phyloP scores from a whole-genome alignment of 2,888 invertebrate species.

The Microplitis deprimator region DNA sequence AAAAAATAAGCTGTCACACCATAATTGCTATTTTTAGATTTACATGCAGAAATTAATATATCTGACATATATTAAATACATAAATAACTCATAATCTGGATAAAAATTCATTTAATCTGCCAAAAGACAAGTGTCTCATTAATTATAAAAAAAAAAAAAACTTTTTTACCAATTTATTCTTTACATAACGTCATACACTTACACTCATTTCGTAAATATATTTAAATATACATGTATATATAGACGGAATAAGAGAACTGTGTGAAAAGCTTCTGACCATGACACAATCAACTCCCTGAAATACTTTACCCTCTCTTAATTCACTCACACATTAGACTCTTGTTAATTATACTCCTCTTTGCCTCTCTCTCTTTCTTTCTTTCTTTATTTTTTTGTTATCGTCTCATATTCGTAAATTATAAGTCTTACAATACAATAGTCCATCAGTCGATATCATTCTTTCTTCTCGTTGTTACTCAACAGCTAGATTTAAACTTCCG shows the following conservation, averaged over 20 bases:
- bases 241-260: conserved; percentile 33
- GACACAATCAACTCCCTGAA: conserved; percentile 1
- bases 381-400: neutral
- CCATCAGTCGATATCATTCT: neutral
- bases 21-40: too few species aligned
- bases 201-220: neutral
- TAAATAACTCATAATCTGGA: too few species aligned
- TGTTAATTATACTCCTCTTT: too few species aligned
- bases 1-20: too few species aligned
- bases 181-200: neutral
- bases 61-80: too few species aligned
- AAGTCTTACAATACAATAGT: neutral
- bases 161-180: neutral
- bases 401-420: neutral
- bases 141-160: neutral
- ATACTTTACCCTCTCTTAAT: neutral
- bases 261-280: conserved; percentile 38
- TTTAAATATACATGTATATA: neutral
- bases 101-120: too few species aligned
- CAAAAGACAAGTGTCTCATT: neutral
- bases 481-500: neutral
- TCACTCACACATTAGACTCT: neutral
- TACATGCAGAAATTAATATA: too few species aligned
- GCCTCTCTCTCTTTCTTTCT: neutral
- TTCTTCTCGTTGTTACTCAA: neutral